Conservation (phyloP, 2,797 vertebrate genomes). For the Siniperca obscura region DNA sequence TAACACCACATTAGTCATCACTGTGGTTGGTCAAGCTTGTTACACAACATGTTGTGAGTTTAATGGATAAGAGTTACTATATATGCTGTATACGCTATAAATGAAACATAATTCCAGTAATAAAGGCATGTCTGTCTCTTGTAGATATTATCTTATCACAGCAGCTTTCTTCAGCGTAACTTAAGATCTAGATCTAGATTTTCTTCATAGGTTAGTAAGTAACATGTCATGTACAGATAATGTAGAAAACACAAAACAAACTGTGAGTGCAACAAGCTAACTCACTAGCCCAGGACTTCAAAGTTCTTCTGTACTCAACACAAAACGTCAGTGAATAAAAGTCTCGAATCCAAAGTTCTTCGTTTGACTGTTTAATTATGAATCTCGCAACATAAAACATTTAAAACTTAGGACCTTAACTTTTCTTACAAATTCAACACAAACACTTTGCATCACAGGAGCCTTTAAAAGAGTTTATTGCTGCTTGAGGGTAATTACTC, state of each 20-base stretch:
- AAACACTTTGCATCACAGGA: background rate
- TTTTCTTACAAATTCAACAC: too few relatives aligned
- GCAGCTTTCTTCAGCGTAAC: background rate
- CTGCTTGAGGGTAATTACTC: background rate
- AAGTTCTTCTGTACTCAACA: too few relatives aligned
- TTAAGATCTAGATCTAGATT: background rate
- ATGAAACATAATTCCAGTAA: slow-evolving; percentile 8
- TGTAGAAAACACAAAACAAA: background rate
- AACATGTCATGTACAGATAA: background rate
- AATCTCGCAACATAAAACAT: too few relatives aligned
- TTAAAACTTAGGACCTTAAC: too few relatives aligned
- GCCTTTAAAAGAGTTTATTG: background rate
- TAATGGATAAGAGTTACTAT: background rate
- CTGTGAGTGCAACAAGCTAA: too few relatives aligned
- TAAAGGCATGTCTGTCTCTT: background rate
- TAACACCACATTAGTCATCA: slow-evolving; percentile 32
- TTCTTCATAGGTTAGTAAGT: background rate
- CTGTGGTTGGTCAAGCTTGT: slow-evolving; percentile 1
- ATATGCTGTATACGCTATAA: background rate
- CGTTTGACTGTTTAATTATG: too few relatives aligned
- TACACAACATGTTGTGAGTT: slow-evolving; percentile 4
- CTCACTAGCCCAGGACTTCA: too few relatives aligned
- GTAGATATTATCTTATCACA: slow-evolving; percentile 29
- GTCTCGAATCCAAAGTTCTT: too few relatives aligned
- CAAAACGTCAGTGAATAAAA: too few relatives aligned